Percentiles rank a stretch among this genome's conserved stretches.
These are phyloP conservation scores for Cryptoblepharus egeriae DNA, from an alignment of 2,797 vertebrate species.

Conservation along the genomic window DNA sequence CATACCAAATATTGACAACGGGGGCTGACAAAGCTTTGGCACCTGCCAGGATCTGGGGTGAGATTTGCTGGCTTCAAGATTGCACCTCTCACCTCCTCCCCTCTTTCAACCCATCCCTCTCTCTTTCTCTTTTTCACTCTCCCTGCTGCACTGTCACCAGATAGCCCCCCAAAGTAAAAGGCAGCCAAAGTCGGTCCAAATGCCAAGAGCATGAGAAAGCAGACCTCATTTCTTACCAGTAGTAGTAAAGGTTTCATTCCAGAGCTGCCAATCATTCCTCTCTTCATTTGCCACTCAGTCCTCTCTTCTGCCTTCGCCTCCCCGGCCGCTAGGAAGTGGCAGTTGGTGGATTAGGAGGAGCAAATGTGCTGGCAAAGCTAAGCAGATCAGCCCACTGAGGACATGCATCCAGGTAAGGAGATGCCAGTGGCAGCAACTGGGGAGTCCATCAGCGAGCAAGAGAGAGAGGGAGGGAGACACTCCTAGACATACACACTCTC, in stretches of 20 bases:
- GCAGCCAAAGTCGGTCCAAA: neutral
- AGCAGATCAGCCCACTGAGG: slow-evolving; percentile 72
- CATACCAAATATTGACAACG: neutral
- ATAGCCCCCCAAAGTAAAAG: neutral
- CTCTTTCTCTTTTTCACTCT: too few species aligned
- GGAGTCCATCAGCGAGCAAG: slow-evolving; percentile 68
- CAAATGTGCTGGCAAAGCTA: slow-evolving; percentile 77
- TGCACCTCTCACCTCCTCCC: neutral
- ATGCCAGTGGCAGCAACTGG: slow-evolving; percentile 52
- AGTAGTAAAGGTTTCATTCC: slow-evolving; percentile 42
- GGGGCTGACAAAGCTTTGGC: slow-evolving; percentile 39
- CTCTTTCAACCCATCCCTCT: neutral
- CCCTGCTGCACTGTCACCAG: neutral
- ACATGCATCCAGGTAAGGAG: slow-evolving; percentile 55
- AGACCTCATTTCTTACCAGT: slow-evolving; percentile 79
- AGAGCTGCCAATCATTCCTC: slow-evolving; percentile 51
- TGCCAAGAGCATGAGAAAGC: slow-evolving; percentile 31
- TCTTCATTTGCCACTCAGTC: slow-evolving; percentile 52
- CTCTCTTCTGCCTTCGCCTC: slow-evolving; percentile 55
- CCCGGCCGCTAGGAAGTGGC: slow-evolving; percentile 78
- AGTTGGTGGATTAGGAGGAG: slow-evolving; percentile 87
- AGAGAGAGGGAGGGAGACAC: neutral
- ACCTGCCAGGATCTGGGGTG: slow-evolving; percentile 17
- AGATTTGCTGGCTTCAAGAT: rapidly evolving
- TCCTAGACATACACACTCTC: slow-evolving; percentile 8